These are phyloP conservation scores for Phoebastria nigripes DNA, from an alignment of 2,797 vertebrate species.

Conservation along the genomic window DNA sequence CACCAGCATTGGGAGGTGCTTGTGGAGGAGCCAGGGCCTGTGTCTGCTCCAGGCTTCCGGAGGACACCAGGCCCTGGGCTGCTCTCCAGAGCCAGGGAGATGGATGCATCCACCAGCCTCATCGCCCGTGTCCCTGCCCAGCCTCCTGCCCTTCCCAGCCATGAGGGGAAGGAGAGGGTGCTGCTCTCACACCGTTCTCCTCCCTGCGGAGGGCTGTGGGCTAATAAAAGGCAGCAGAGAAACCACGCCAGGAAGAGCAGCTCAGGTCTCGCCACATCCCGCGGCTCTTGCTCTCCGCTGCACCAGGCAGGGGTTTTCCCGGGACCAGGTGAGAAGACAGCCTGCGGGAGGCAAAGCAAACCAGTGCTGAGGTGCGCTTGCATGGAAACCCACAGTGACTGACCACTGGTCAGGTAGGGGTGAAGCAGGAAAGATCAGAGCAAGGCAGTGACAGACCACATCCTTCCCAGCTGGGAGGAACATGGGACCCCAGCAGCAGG, in stretches of 20 bases:
- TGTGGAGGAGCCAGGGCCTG: neutral
- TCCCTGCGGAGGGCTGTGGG: rapidly evolving
- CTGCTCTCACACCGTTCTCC: neutral
- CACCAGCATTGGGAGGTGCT: neutral
- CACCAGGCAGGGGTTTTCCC: neutral
- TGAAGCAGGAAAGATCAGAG: neutral
- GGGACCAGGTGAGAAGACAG: neutral
- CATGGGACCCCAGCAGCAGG: neutral
- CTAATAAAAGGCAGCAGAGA: neutral
- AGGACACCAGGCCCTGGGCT: neutral
- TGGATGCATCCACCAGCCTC: neutral
- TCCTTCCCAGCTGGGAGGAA: neutral
- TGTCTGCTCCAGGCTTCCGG: neutral
- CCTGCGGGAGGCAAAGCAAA: neutral
- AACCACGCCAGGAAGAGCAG: neutral
- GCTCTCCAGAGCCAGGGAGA: neutral
- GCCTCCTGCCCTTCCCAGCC: neutral
- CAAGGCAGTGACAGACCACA: neutral
- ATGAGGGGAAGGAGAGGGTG: neutral
- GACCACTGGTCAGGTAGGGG: neutral
- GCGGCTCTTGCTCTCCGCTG: neutral
- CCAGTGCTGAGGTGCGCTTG: rapidly evolving
- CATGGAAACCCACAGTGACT: rapidly evolving
- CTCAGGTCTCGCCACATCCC: neutral
- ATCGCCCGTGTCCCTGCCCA: rapidly evolving